These are phyloP conservation scores for Trachurus trachurus DNA, from an alignment of 2,797 vertebrate genomes.

Conservation along the genomic window DNA sequence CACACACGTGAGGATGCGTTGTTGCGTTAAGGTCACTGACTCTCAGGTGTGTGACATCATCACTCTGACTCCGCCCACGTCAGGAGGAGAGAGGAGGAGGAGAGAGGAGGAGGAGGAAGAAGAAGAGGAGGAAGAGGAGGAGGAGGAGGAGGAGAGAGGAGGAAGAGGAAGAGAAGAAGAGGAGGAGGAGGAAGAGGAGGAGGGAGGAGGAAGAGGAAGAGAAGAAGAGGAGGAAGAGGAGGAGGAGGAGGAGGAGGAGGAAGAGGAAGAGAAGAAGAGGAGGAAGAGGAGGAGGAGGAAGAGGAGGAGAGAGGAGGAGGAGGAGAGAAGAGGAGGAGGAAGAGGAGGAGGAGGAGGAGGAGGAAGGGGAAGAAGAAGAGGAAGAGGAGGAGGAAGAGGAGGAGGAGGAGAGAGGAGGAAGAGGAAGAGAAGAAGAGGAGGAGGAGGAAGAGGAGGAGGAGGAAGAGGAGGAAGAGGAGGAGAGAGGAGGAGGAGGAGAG, in stretches of 20 bases:
- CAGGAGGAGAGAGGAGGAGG: background rate
- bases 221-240: background rate
- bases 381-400: too few relatives aligned
- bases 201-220: too few relatives aligned
- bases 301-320: background rate
- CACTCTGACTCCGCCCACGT: background rate
- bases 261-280: too few relatives aligned
- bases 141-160: background rate
- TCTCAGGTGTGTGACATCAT: background rate
- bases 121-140: background rate
- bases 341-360: background rate
- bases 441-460: too few relatives aligned
- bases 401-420: background rate
- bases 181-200: background rate
- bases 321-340: background rate
- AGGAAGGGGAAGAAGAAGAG: too few relatives aligned
- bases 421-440: background rate
- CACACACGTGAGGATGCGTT: too few relatives aligned
- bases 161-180: background rate
- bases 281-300: background rate
- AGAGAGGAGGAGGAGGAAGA: background rate
- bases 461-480: too few relatives aligned
- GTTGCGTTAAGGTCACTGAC: background rate
- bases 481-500: background rate
- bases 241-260: background rate